Percentiles rank a stretch among this genome's conserved stretches.
phyloP scores from a whole-genome alignment of 2,113 vertebrate species.

The Cyanocitta stelleri region DNA sequence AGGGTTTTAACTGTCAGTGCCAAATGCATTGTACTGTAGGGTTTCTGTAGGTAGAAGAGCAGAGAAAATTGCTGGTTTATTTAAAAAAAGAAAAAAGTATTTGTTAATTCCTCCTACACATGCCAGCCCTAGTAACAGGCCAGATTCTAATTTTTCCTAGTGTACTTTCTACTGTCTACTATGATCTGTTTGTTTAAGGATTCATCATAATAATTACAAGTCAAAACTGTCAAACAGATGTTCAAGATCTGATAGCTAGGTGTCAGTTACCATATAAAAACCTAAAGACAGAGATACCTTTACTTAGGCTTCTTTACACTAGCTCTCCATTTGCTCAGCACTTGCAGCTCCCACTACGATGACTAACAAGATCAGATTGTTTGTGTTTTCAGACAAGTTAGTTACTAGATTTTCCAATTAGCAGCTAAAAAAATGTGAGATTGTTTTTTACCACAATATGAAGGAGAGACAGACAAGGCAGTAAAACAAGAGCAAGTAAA shows the following conservation, averaged over 20 bases:
- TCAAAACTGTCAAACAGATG: slow-evolving; percentile 22
- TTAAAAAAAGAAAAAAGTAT: not conserved
- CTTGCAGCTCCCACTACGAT: not conserved
- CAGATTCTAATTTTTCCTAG: not conserved
- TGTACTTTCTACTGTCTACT: not conserved
- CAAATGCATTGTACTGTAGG: not conserved
- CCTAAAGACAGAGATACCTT: not conserved
- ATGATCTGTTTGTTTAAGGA: slow-evolving; percentile 27
- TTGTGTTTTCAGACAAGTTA: not conserved
- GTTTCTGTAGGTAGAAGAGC: not conserved
- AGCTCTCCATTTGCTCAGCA: not conserved
- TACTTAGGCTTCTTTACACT: not conserved
- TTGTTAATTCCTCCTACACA: not conserved
- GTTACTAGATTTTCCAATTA: not conserved
- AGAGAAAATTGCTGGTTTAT: not conserved
- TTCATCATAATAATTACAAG: slow-evolving; percentile 29
- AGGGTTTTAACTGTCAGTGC: not conserved
- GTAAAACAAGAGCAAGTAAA: not conserved
- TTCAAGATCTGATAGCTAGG: not conserved
- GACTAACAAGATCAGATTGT: not conserved
- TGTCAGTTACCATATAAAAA: not conserved
- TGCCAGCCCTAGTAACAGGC: not conserved
- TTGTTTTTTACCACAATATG: not conserved
- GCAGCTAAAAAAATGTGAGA: not conserved
- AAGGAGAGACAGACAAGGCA: not conserved